Evolutionary conservation across 2,888 invertebrate genomes (phyloP), one percentile per base, ranked within the genome.

Genomic region (Gerris lacustris): DNA sequence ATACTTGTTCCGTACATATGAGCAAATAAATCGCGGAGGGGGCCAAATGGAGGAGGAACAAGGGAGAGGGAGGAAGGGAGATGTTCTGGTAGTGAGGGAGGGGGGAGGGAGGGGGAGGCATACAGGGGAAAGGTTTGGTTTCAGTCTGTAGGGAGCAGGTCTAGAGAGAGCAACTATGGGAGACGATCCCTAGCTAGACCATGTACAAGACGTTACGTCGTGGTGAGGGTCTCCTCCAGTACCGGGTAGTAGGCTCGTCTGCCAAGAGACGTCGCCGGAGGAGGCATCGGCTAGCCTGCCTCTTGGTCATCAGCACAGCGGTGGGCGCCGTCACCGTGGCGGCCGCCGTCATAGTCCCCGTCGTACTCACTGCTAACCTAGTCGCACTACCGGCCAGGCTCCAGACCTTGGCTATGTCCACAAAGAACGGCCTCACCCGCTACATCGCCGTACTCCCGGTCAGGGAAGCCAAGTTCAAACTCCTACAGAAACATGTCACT

Each of bases 131-230:
- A n/a, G n/a, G n/a, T n/a, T n/a, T n/a, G n/a, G n/a, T n/a, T n/a
- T n/a, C n/a, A n/a, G n/a, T n/a, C n/a, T n/a, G n/a, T n/a, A n/a
- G n/a, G n/a, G n/a, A n/a, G n/a, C n/a, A n/a, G n/a, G n/a, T n/a
- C n/a, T n/a, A n/a, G n/a, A n/a, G n/a, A n/a, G n/a, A n/a, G n/a
- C n/a, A n/a, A n/a, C n/a, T n/a, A n/a, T n/a, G n/a, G n/a, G n/a
- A n/a, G n/a, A n/a, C n/a, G n/a, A n/a, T n/a, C n/a, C n/a, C n/a
- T n/a, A n/a, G n/a, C n/a, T n/a, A n/a, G n/a, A n/a, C n/a, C n/a
- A n/a, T n/a, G 89, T 88, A 88, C 82, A 89, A 88, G 82, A 88
- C 88, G 76, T 88, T 88, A 79, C 82, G 88, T 74, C 88, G 88
- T 80, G 88, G 88, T 74, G 88, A 89, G 80, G 87, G 88, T 77